Percentiles rank a stretch among this genome's conserved stretches.
phyloP scores from a whole-genome alignment of 2,797 vertebrate genomes.

The Poecile montanus region DNA sequence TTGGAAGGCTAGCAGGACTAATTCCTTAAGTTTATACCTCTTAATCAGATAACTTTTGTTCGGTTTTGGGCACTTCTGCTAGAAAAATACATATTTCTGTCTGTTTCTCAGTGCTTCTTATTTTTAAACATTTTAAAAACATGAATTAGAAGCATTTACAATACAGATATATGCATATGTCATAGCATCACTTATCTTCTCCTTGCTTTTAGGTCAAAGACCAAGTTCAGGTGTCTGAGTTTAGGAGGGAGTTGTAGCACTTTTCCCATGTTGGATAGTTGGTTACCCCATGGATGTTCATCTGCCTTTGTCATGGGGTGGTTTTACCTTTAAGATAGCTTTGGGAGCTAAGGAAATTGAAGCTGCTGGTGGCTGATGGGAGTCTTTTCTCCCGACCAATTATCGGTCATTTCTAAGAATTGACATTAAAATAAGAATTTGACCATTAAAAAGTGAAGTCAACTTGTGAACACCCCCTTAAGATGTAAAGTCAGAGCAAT shows the following conservation, averaged over 20 bases:
- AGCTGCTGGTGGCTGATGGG: too few species aligned
- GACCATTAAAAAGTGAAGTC: too few species aligned
- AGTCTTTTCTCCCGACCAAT: too few species aligned
- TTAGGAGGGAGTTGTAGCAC: background rate
- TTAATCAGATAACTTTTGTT: background rate
- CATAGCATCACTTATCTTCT: fast-evolving
- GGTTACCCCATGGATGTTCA: background rate
- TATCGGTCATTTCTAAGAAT: too few species aligned
- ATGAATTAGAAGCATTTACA: fast-evolving
- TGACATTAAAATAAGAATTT: too few species aligned
- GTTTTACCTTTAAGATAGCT: too few species aligned
- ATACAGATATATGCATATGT: too few species aligned
- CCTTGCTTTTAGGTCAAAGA: background rate
- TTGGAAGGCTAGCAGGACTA: background rate
- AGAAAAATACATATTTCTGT: background rate
- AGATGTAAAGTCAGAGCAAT: too few species aligned
- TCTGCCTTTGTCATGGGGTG: too few species aligned
- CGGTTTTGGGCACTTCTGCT: background rate
- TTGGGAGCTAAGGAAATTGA: too few species aligned
- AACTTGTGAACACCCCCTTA: too few species aligned
- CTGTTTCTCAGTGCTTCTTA: background rate
- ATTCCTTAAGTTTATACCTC: background rate
- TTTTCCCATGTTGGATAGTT: background rate
- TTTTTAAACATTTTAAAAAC: background rate
- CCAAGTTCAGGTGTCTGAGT: background rate